Conservation (phyloP, 2,113 vertebrate genomes). For the Lethenteron camtschaticum region DNA sequence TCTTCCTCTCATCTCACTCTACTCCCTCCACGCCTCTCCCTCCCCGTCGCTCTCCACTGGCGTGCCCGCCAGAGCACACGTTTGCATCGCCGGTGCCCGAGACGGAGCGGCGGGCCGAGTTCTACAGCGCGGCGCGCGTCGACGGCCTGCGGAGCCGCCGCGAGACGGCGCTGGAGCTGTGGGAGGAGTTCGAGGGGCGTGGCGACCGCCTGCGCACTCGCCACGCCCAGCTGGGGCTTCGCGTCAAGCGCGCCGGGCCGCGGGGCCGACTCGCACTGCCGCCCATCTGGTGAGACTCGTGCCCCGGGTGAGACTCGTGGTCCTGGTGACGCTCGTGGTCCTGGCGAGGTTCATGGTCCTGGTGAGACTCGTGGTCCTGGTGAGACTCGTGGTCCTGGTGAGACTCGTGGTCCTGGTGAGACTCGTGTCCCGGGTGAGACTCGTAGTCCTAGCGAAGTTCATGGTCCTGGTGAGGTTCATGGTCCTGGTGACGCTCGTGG, state of each 20-base stretch:
- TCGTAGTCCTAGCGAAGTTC: no score
- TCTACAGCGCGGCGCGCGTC: slow-evolving; percentile 20
- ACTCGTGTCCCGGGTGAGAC: no score
- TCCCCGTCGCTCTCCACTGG: no score
- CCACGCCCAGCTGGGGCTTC: slow-evolving; percentile 18
- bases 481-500: slow-evolving; percentile 8
- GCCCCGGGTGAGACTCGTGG: no score
- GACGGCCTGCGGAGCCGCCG: slow-evolving; percentile 33
- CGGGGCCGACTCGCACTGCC: slow-evolving; percentile 10
- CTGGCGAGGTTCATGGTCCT: no score
- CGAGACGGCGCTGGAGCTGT: slow-evolving; percentile 24
- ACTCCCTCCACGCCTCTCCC: no score
- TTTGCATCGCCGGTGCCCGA: slow-evolving; percentile 23
- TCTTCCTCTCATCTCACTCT: no score
- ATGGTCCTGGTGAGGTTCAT: slow-evolving; percentile 18
- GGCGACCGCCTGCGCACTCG: slow-evolving; percentile 37
- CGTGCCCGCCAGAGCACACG: slow-evolving; percentile 27
- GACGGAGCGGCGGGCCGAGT: slow-evolving; percentile 35
- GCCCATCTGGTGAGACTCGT: slow-evolving; percentile 21
- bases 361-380: no score
- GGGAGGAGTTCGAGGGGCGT: slow-evolving; percentile 30
- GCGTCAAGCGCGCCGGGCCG: slow-evolving; percentile 9
- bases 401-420: no score
- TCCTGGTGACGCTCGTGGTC: no score
- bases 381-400: no score